Conservation (phyloP, 2,113 vertebrate genomes). For the Neogale vison region DNA sequence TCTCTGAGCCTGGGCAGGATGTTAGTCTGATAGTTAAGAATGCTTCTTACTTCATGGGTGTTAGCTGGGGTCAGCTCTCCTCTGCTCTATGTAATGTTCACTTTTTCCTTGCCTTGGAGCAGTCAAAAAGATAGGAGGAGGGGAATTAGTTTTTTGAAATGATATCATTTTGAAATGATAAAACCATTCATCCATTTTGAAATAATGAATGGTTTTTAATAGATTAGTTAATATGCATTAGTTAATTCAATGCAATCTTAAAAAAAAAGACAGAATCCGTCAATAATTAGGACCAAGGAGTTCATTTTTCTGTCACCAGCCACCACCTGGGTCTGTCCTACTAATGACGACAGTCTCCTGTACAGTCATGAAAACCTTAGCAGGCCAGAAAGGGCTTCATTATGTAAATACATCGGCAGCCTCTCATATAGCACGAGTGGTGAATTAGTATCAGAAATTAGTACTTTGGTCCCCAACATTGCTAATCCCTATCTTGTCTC, state of each 20-base stretch:
- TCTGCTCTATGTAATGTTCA: neutral
- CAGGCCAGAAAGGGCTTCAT: conserved; percentile 38
- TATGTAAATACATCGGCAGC: conserved; percentile 22
- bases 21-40: neutral
- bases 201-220: conserved; percentile 32
- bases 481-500: neutral
- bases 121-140: neutral
- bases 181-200: neutral
- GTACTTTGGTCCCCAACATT: neutral
- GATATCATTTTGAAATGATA: neutral
- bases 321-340: neutral
- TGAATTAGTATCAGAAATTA: conserved; percentile 27
- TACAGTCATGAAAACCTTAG: neutral
- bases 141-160: neutral
- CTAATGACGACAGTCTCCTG: neutral
- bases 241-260: neutral
- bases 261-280: neutral
- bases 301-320: conserved; percentile 43
- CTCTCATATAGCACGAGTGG: neutral
- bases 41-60: neutral
- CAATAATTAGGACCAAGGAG: neutral
- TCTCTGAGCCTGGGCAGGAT: neutral
- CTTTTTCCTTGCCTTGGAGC: neutral
- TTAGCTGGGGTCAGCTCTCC: neutral
- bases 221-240: conserved; percentile 3